Evolutionary conservation across 2,888 invertebrate genomes (phyloP).

Genomic region (Ormia ochracea): DNA sequence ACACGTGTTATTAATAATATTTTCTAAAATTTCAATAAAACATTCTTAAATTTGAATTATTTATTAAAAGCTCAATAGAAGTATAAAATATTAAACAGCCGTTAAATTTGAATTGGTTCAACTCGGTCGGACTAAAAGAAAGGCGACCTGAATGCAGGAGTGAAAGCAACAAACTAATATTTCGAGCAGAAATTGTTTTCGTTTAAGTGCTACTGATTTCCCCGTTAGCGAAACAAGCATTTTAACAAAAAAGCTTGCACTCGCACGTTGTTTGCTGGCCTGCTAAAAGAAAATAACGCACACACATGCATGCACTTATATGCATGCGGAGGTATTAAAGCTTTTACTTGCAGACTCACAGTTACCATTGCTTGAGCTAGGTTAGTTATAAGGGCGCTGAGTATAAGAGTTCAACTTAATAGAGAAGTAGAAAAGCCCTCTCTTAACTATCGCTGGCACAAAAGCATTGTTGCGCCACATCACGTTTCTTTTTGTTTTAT

Average conservation of each 20-base stretch:
- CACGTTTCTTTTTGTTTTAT: not conserved
- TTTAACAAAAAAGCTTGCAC: constrained; percentile 16
- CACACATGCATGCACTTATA: not conserved
- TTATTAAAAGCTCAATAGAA: not conserved
- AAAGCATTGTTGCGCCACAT: too few relatives aligned
- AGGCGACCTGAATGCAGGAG: constrained; percentile 71
- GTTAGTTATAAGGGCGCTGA: constrained; percentile 22
- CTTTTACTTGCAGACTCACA: constrained; percentile 5
- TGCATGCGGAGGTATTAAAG: not conserved
- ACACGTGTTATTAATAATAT: not conserved
- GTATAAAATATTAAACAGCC: constrained; percentile 15
- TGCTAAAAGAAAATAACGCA: not conserved
- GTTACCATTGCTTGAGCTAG: constrained; percentile 31
- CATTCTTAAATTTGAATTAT: not conserved
- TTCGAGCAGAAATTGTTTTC: constrained; percentile 60
- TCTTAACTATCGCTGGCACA: not conserved
- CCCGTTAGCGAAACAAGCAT: constrained; percentile 19
- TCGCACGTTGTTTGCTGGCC: constrained; percentile 23
- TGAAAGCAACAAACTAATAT: constrained; percentile 77
- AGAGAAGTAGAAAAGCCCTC: not conserved
- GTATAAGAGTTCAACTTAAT: constrained; percentile 44
- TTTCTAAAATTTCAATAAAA: not conserved
- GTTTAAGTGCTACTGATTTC: constrained; percentile 29
- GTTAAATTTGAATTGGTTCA: constrained; percentile 2
- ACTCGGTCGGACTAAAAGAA: not conserved